A percentile compares a stretch with the other conserved stretches of the same genome.
Conservation (phyloP, 2,888 invertebrate species). For the Thyatira batis region DNA sequence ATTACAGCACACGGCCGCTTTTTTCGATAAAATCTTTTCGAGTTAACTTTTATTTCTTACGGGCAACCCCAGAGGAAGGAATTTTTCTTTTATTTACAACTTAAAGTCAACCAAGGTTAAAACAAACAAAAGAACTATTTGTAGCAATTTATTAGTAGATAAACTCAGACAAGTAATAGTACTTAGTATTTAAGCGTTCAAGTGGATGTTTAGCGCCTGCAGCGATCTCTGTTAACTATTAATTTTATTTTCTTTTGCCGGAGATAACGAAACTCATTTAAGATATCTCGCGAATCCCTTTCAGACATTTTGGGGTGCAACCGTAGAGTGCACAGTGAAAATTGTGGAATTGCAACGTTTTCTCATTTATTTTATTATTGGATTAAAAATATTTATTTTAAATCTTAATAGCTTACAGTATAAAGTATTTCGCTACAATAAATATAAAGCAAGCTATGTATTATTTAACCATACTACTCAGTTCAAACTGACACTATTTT, state of each 20-base stretch:
- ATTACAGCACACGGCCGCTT: neutral
- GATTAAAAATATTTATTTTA: conserved; percentile 4
- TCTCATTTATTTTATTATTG: neutral
- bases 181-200: conserved; percentile 38
- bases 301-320: conserved; percentile 77
- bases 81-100: conserved; percentile 8
- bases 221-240: conserved; percentile 75
- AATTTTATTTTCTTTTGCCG: conserved; percentile 77
- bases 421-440: too few relatives aligned
- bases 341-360: conserved; percentile 31
- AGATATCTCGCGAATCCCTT: conserved; percentile 77
- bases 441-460: too few relatives aligned
- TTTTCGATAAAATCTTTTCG: neutral
- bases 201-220: conserved; percentile 59
- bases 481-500: too few relatives aligned
- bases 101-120: conserved; percentile 7
- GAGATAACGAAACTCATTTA: conserved; percentile 82
- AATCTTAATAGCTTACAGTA: too few relatives aligned
- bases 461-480: too few relatives aligned
- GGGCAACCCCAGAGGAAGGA: neutral
- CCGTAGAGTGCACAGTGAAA: conserved; percentile 41
- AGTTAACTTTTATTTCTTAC: neutral
- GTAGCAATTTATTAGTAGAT: conserved; percentile 31
- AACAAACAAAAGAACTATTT: conserved; percentile 16
- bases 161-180: conserved; percentile 16